Percentiles rank a stretch among this genome's conserved stretches.
These are phyloP conservation scores for Diadegma fenestrale DNA, from an alignment of 2,888 invertebrate species.

Conservation along the genomic window DNA sequence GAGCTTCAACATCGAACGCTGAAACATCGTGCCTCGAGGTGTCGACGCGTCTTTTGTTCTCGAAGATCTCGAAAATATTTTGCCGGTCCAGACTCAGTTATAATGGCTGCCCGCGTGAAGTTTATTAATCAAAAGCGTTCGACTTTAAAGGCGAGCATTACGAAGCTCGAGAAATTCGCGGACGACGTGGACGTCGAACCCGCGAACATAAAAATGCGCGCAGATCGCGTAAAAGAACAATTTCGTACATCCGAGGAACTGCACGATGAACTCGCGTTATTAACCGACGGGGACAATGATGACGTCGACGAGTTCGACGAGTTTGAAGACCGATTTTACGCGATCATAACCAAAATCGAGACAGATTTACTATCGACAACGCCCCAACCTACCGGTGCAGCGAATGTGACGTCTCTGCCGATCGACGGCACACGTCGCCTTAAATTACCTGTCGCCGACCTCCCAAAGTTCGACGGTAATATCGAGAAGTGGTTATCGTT, in stretches of 20 bases:
- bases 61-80: conserved; percentile 21
- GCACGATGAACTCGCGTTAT: conserved; percentile 41
- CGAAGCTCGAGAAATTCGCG: conserved; percentile 46
- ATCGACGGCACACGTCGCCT: too few species aligned
- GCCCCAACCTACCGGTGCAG: background rate
- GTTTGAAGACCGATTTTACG: conserved; percentile 44
- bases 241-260: conserved; percentile 49
- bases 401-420: conserved; percentile 20
- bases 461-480: too few species aligned
- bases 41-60: conserved; percentile 11
- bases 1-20: background rate
- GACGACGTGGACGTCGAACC: conserved; percentile 22
- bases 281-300: conserved; percentile 19
- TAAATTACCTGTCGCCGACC: too few species aligned
- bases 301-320: conserved; percentile 26
- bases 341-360: conserved; percentile 31
- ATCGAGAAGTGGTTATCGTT: too few species aligned
- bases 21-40: conserved; percentile 4
- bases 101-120: conserved; percentile 39
- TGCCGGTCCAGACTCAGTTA: background rate
- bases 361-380: background rate
- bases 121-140: too few species aligned
- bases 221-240: conserved; percentile 18
- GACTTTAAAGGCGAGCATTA: conserved; percentile 29
- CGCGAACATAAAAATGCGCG: conserved; percentile 39